Conservation (phyloP, 2,113 vertebrate species). For the Gobio gobio region DNA sequence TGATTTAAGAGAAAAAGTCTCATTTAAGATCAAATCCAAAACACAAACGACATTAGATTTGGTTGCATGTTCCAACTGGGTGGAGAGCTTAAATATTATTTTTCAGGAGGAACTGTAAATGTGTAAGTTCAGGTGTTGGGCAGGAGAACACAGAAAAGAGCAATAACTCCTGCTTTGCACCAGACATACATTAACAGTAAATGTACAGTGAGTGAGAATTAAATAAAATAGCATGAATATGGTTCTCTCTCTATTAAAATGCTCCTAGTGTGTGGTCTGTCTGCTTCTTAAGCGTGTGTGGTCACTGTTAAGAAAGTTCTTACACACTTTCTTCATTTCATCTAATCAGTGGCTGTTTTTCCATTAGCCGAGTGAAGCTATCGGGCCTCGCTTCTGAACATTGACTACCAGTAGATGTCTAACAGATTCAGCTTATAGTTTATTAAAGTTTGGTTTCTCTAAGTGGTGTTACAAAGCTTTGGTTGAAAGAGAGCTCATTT, state of each 20-base stretch:
- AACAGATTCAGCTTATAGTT: conserved; percentile 46
- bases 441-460: conserved; percentile 60
- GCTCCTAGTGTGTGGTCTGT: conserved; percentile 56
- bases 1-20: conserved; percentile 1
- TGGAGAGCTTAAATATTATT: background rate
- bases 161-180: background rate
- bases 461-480: conserved; percentile 4
- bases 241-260: conserved; percentile 44
- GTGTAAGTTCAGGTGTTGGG: conserved; percentile 18
- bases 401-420: conserved; percentile 48
- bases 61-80: conserved; percentile 13
- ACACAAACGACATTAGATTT: conserved; percentile 39
- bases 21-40: conserved; percentile 10
- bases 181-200: conserved; percentile 24
- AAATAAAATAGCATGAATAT: conserved; percentile 24
- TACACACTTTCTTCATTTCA: conserved; percentile 45
- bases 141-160: conserved; percentile 5
- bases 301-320: conserved; percentile 48
- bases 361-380: conserved; percentile 37
- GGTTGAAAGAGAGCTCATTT: conserved; percentile 53
- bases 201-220: conserved; percentile 26
- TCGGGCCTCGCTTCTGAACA: conserved; percentile 37
- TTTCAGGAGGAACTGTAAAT: conserved; percentile 24
- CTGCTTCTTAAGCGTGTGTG: conserved; percentile 53
- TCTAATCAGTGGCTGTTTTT: conserved; percentile 45